phyloP scores from a whole-genome alignment of 2,113 vertebrate genomes.

The Arizona elegans region DNA sequence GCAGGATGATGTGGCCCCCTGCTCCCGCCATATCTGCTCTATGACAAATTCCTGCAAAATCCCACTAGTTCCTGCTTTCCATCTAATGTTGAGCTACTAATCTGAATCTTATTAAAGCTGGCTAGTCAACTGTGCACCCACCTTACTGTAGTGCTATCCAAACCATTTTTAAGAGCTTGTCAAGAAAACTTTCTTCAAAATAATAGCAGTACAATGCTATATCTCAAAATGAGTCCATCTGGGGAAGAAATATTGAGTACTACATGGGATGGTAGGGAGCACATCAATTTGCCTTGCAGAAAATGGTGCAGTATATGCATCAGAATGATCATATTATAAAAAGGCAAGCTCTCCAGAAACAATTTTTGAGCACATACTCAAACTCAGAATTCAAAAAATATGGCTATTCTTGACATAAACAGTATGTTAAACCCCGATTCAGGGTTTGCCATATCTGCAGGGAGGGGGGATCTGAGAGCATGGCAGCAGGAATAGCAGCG shows the following conservation, averaged over 20 bases:
- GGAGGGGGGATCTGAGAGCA: no score
- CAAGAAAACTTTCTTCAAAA: no score
- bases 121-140: background rate
- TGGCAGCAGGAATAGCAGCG: no score
- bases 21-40: no score
- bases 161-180: background rate
- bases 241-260: background rate
- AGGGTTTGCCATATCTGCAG: no score
- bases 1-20: no score
- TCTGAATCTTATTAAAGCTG: no score
- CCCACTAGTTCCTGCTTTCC: background rate
- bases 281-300: background rate
- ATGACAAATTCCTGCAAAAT: background rate
- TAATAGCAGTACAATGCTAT: background rate
- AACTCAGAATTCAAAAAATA: background rate
- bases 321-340: background rate
- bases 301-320: background rate
- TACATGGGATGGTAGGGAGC: background rate
- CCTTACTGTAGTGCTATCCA: background rate
- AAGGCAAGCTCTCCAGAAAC: background rate
- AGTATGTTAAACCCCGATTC: background rate
- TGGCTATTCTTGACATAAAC: background rate
- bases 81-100: background rate
- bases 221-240: background rate
- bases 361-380: background rate